A percentile compares a stretch with the other conserved stretches of the same genome.
Conservation (phyloP, 2,888 invertebrate species). For the Elegia similella region DNA sequence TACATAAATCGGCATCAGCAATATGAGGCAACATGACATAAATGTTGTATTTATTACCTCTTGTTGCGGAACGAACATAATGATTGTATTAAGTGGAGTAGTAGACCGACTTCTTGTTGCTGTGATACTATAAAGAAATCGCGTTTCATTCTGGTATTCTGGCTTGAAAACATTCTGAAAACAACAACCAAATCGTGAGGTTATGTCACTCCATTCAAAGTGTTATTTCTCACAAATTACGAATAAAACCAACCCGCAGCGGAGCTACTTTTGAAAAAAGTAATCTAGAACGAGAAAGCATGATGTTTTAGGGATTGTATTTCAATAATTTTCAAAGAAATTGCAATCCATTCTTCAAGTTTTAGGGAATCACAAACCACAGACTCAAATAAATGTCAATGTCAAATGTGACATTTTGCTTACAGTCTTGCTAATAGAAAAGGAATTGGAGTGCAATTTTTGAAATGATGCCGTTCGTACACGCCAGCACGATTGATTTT, state of each 20-base stretch:
- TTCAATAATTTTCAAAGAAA: slow-evolving; percentile 24
- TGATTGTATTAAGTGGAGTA: slow-evolving; percentile 93
- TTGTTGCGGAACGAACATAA: slow-evolving; percentile 99
- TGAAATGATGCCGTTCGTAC: no score
- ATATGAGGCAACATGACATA: not conserved
- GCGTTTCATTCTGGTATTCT: slow-evolving; percentile 66
- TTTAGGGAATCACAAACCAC: not conserved
- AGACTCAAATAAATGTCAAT: not conserved
- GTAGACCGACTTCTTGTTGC: slow-evolving; percentile 72
- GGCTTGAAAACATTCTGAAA: slow-evolving; percentile 66
- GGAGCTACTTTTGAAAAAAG: slow-evolving; percentile 58
- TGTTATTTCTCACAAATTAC: not conserved
- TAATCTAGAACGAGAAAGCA: slow-evolving; percentile 72
- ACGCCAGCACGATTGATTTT: no score
- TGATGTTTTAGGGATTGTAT: slow-evolving; percentile 38
- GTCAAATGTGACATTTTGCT: not conserved
- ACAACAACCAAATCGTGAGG: slow-evolving; percentile 24
- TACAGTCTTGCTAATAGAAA: no score
- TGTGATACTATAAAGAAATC: slow-evolving; percentile 58
- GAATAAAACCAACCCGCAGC: slow-evolving; percentile 48
- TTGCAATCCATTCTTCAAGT: slow-evolving; percentile 38
- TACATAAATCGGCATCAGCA: not conserved
- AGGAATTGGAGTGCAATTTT: no score
- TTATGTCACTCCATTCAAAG: slow-evolving; percentile 7
- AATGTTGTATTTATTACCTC: slow-evolving; percentile 83